Evolutionary conservation across 2,888 invertebrate genomes (phyloP).

Genomic region (Clostera curtula): DNA sequence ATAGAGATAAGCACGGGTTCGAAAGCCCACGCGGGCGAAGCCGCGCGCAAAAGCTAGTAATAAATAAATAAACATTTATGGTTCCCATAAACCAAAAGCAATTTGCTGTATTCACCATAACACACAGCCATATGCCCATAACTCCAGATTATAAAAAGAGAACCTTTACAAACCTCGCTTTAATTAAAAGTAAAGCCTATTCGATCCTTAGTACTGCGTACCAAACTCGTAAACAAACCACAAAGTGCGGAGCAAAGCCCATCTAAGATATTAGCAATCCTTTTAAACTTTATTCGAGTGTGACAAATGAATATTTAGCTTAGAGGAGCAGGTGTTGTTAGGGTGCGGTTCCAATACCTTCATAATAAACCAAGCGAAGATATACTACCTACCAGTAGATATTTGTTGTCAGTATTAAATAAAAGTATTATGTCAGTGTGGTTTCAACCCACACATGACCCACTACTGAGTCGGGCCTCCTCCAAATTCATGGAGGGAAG

Average conservation of each 20-base stretch:
- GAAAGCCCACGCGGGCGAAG: background rate
- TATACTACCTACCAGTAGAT: no score
- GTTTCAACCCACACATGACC: no score
- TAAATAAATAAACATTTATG: no score
- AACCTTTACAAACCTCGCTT: conserved; percentile 2
- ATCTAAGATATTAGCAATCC: conserved; percentile 68
- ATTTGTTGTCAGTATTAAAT: no score
- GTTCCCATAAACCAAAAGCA: no score
- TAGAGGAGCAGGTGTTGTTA: conserved; percentile 46
- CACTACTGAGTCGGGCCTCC: no score
- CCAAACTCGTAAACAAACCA: conserved; percentile 40
- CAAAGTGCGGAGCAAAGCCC: conserved; percentile 37
- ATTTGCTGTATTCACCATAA: no score
- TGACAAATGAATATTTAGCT: conserved; percentile 68
- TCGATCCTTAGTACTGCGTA: conserved; percentile 10
- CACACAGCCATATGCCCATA: conserved; percentile 6
- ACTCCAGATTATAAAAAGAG: conserved; percentile 4
- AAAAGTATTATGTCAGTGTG: no score
- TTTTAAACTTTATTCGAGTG: conserved; percentile 59
- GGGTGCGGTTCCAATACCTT: background rate
- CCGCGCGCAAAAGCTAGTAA: no score
- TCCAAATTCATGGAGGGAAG: no score
- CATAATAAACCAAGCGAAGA: background rate
- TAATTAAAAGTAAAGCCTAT: conserved; percentile 17
- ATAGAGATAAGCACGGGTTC: no score